Conservation (phyloP, 2,113 vertebrate genomes). For the Chionodraco myersi region DNA sequence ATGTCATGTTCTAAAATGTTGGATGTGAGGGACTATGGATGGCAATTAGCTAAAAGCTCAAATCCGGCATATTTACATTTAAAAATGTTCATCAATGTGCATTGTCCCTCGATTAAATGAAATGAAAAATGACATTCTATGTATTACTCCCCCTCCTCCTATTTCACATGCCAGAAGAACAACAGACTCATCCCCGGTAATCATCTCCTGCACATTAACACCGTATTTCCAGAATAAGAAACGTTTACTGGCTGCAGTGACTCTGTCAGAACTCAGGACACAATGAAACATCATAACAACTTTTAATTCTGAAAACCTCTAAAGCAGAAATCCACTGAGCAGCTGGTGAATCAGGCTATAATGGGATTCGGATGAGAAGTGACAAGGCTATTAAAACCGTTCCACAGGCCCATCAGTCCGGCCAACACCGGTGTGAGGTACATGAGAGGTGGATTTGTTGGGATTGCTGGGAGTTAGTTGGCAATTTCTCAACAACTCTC, state of each 20-base stretch:
- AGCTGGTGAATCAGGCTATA: slow-evolving; percentile 18
- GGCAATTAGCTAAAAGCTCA: too few relatives aligned
- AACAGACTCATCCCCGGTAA: slow-evolving; percentile 27
- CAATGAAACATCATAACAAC: slow-evolving; percentile 14
- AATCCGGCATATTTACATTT: too few relatives aligned
- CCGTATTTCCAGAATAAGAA: slow-evolving; percentile 30
- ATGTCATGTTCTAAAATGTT: too few relatives aligned
- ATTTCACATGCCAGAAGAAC: slow-evolving; percentile 6
- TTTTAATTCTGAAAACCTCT: slow-evolving; percentile 42
- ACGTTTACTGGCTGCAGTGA: background rate
- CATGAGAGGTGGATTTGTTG: slow-evolving; percentile 45
- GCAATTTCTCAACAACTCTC: slow-evolving; percentile 27
- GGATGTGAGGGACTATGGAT: too few relatives aligned
- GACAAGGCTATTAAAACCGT: slow-evolving; percentile 44
- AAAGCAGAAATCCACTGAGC: slow-evolving; percentile 20
- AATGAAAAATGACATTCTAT: slow-evolving; percentile 1
- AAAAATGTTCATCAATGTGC: too few relatives aligned
- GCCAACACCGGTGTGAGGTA: background rate
- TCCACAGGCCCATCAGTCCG: slow-evolving; percentile 20
- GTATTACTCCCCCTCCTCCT: slow-evolving; percentile 6
- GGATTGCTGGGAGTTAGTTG: background rate
- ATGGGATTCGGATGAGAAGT: slow-evolving; percentile 31
- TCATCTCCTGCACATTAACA: slow-evolving; percentile 25
- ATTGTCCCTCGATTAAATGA: too few relatives aligned
- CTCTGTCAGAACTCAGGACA: slow-evolving; percentile 12